Percentiles rank a stretch among this genome's conserved stretches.
These are phyloP conservation scores for Dasyprocta punctata DNA, from an alignment of 2,113 vertebrate genomes.

Conservation along the genomic window DNA sequence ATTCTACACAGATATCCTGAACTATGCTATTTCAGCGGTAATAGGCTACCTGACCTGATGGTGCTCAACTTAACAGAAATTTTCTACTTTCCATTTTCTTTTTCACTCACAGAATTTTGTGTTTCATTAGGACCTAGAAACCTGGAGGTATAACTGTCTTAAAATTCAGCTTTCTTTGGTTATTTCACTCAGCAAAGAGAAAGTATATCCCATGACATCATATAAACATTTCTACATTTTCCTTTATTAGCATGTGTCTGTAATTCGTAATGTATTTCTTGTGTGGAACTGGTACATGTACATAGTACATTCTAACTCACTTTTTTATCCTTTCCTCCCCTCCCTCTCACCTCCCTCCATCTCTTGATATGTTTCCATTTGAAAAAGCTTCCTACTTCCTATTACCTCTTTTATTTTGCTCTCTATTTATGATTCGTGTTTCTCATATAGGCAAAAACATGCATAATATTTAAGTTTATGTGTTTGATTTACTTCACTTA, in stretches of 20 bases:
- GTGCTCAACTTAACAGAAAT: not conserved
- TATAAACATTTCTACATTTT: not conserved
- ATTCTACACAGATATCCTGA: not conserved
- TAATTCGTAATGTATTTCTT: not conserved
- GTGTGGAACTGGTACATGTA: not conserved
- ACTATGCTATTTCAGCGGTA: too few species aligned
- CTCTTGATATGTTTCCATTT: not conserved
- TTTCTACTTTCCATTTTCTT: not conserved
- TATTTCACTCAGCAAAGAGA: slow-evolving; percentile 13
- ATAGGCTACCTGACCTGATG: too few species aligned
- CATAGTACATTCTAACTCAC: not conserved
- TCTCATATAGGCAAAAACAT: not conserved
- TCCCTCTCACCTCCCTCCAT: not conserved
- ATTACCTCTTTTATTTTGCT: not conserved
- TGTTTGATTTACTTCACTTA: not conserved
- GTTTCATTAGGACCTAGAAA: slow-evolving; percentile 53
- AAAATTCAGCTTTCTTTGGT: slow-evolving; percentile 25
- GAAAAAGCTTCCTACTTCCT: not conserved
- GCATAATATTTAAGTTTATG: not conserved
- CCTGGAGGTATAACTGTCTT: slow-evolving; percentile 22
- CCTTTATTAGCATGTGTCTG: not conserved
- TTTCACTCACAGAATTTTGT: not conserved
- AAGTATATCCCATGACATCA: not conserved
- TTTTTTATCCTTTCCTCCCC: not conserved
- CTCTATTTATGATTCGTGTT: not conserved